A percentile compares a stretch with the other conserved stretches of the same genome.
phyloP scores from a whole-genome alignment of 2,888 invertebrate genomes.

The Alitta virens region DNA sequence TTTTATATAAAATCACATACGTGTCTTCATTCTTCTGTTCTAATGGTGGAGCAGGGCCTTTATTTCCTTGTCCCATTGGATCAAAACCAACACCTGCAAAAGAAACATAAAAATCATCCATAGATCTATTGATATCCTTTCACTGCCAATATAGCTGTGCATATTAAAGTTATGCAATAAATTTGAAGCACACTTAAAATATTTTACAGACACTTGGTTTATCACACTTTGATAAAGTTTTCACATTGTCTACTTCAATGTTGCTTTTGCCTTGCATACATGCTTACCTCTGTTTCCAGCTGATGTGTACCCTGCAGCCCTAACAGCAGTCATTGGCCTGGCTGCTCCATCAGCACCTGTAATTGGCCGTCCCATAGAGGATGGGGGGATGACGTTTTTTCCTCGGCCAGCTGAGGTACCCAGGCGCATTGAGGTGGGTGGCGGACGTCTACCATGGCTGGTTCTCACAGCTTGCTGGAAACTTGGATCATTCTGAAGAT shows the following conservation, averaged over 20 bases:
- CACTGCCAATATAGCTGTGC: too few relatives aligned
- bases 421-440: conserved; percentile 45
- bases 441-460: conserved; percentile 70
- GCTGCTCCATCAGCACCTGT: conserved; percentile 51
- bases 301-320: conserved; percentile 93
- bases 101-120: background rate
- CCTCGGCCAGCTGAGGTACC: conserved; percentile 31
- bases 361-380: conserved; percentile 50
- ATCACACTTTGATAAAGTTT: too few relatives aligned
- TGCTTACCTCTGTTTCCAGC: conserved; percentile 36
- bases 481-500: conserved; percentile 70
- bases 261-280: too few relatives aligned
- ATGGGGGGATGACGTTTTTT: conserved; percentile 35
- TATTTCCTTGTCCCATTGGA: conserved; percentile 70
- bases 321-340: conserved; percentile 93
- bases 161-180: too few relatives aligned
- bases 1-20: too few relatives aligned
- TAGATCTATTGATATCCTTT: background rate
- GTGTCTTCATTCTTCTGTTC: conserved; percentile 77
- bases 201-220: too few relatives aligned
- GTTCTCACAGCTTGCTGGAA: conserved; percentile 77
- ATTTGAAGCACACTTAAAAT: too few relatives aligned
- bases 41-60: conserved; percentile 61
- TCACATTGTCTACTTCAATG: too few relatives aligned
- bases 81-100: conserved; percentile 63